phyloP scores from a whole-genome alignment of 2,888 invertebrate species.

The Trisateles emortualis region DNA sequence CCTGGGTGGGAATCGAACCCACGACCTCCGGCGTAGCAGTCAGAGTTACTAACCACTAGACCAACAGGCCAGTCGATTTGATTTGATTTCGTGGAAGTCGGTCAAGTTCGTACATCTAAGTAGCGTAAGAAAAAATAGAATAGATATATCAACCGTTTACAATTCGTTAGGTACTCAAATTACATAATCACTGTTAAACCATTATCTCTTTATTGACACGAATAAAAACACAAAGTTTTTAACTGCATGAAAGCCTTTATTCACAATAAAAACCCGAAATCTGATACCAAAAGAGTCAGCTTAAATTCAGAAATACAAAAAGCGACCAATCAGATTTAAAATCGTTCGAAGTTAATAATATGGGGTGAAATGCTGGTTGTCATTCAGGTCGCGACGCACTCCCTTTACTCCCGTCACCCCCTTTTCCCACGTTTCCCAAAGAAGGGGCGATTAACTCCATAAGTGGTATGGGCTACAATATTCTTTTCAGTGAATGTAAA shows the following conservation, averaged over 20 bases:
- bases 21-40: no score
- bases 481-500: constrained; percentile 52
- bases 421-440: constrained; percentile 12
- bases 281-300: constrained; percentile 4
- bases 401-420: constrained; percentile 13
- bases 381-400: constrained; percentile 34
- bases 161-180: no score
- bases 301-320: constrained; percentile 26
- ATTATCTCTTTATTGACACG: not conserved
- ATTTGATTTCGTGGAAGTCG: no score
- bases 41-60: no score
- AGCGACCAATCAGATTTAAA: constrained; percentile 63
- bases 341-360: constrained; percentile 66
- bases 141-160: no score
- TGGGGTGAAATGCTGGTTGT: constrained; percentile 52
- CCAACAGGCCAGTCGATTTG: no score
- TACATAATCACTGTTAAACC: no score
- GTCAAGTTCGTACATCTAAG: no score
- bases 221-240: not conserved
- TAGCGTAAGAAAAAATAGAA: no score
- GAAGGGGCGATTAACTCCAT: constrained; percentile 57
- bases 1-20: no score
- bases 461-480: constrained; percentile 56
- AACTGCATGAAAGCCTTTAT: not conserved
- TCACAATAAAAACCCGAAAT: not conserved